Base-by-base conservation (phyloP, 1,140 invertebrate genomes). In the Saccostrea glomerata region DNA sequence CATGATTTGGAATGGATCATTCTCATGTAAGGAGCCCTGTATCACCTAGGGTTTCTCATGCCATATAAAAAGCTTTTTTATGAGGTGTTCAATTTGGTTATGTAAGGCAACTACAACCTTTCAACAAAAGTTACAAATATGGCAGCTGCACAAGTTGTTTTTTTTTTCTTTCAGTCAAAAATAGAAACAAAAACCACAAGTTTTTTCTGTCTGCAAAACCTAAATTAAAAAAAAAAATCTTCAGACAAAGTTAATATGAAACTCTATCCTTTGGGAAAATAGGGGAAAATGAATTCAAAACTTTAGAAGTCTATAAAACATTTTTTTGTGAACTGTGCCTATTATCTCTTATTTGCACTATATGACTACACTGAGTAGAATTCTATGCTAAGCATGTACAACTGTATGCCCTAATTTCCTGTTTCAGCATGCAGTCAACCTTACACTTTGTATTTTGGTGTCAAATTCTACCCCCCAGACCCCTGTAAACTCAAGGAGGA, bases 401-500 rank as follows among this genome's bases (percentile, higher is more conserved):
- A 36, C 56, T 47, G 4, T 47, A 47, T 47, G 47, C 47, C 47
- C 5, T 47, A 47, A 47, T 73, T 40, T 77, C 66, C 25, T 85
- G 92, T 93, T 89, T 54, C 89, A 92, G 92, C 89, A 58, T 92
- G 92, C 84, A 89, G 86, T 82, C 85, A 77, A 13, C 91, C 93
- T 23, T 90, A 91, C 85, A 93, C 84, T 23, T 88, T 94, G 23
- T 94, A 94, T 87, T 94, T 94, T 90, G 91, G 93, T 70, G 94
- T 94, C 11, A 94, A 94, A 66, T 94, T 94, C 86, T 94, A 94
- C 88, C 91, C 93, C 30, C 91, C 93, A 82, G 93, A 94, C 87
- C 94, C 94, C n/a, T 94, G 93, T 89, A 93, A 93, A 89, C 88
- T 94, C 20, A 88, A 89, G 85, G 93, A 94, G 90, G 94, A 94